phyloP scores from a whole-genome alignment of 1,140 invertebrate genomes.

The Drosophila rufa region DNA sequence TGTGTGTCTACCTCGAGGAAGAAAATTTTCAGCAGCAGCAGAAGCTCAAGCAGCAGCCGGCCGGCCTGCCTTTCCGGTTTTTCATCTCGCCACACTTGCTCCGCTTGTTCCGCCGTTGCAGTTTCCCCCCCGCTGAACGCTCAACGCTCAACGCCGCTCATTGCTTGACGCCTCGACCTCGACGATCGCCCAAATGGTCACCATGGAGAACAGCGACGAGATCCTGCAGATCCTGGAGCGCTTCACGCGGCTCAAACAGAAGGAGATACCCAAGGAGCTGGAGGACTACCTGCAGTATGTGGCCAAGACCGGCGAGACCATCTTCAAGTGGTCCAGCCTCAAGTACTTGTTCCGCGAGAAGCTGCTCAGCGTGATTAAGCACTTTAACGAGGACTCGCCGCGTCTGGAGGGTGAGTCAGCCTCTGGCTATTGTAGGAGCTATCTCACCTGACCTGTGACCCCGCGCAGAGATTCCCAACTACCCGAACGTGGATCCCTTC shows the following conservation, averaged over 20 bases:
- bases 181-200: conserved; percentile 60
- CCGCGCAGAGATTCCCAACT: conserved; percentile 89
- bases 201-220: conserved; percentile 94
- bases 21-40: conserved; percentile 53
- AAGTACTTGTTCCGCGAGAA: conserved; percentile 95
- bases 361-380: conserved; percentile 92
- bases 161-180: conserved; percentile 4
- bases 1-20: conserved; percentile 67
- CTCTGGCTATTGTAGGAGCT: not conserved
- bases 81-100: conserved; percentile 16
- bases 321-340: conserved; percentile 96
- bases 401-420: conserved; percentile 86
- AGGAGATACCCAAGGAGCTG: conserved; percentile 94
- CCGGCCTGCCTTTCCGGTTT: conserved; percentile 49
- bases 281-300: conserved; percentile 96
- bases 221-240: conserved; percentile 92
- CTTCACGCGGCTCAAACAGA: conserved; percentile 91
- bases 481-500: conserved; percentile 95
- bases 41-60: conserved; percentile 1
- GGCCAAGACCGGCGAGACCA: conserved; percentile 96
- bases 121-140: conserved; percentile 22
- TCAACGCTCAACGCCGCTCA: conserved; percentile 3
- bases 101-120: conserved; percentile 10
- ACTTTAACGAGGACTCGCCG: conserved; percentile 93
- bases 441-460: not conserved